Base-by-base conservation (phyloP, 2,888 invertebrate genomes). In the Helobdella robusta region DNA sequence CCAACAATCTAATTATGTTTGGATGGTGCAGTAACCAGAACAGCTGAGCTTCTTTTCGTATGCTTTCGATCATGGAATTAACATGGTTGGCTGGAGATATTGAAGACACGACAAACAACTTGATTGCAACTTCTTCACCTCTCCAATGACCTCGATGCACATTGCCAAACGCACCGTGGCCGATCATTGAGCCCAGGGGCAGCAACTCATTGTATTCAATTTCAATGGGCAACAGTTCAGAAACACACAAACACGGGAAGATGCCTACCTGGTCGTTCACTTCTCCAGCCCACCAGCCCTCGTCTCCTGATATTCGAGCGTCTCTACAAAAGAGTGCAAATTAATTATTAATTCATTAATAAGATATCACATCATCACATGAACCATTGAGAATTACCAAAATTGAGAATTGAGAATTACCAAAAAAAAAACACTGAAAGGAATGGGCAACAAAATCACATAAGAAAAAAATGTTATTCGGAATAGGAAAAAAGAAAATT, bases 281-380 rank as follows among this genome's bases (percentile, higher is more conserved):
- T 81, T 91, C 91, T 44, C 94, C 94, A 67, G 91, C 93, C 94
- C 94, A 95, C 94, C 94, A 95, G 72, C 94, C 94, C 75, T 91
- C 91, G 81, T 93, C 93, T 32, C 94, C 94, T 5, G 93, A 93
- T 76, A 94, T 92, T 81, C 89, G 90, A 48, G 89, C 86, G 82
- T 94, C 93, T 77, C 88, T 61, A 48, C 28, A 23, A 1, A 28
- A 25, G 61, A 44, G 8, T 25, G 18, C 2, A 5, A 36, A 35
- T 20, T n/a, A 11, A 52, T 40, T 15, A 40, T 40, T 15, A 40
- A 40, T 15, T 40, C n/a, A 40, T 15, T 40, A 40, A 40, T 15
- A 40, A 40, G 11, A 15, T 15, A 15, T 40, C 11, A 15, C 11
- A 40, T 40, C 11, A 40, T 11, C 11, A n/a, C 44, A 40, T 15